Evolutionary conservation across 2,113 vertebrate species (phyloP).

Genomic region (Salvelinus sp.): DNA sequence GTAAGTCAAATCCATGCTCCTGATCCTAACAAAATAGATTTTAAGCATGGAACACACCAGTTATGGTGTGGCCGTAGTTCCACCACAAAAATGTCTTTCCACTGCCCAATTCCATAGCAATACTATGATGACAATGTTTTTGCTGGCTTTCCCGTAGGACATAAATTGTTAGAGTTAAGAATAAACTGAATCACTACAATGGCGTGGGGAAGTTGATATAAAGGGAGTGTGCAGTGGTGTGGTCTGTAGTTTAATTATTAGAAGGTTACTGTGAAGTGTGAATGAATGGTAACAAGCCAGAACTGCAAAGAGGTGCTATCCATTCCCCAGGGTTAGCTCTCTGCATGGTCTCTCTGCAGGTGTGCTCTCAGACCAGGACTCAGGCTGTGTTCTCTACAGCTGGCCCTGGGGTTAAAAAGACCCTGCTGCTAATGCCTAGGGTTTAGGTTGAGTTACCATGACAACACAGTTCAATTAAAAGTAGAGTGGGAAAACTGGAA

Average conservation of each 20-base stretch:
- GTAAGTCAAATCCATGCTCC: slow-evolving; percentile 31
- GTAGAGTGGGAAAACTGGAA: not conserved
- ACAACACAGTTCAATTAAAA: not conserved
- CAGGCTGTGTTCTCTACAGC: not conserved
- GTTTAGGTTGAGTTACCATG: not conserved
- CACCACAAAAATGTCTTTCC: too few species aligned
- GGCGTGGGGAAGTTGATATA: not conserved
- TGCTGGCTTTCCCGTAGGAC: not conserved
- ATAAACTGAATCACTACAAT: not conserved
- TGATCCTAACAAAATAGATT: not conserved
- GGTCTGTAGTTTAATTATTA: not conserved
- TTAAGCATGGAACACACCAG: not conserved
- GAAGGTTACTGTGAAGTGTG: not conserved
- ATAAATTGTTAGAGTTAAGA: not conserved
- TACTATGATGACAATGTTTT: not conserved
- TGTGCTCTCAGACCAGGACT: not conserved
- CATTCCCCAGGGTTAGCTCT: not conserved
- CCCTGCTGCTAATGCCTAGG: not conserved
- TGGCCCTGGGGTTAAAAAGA: not conserved
- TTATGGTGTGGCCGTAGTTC: too few species aligned
- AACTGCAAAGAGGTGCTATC: not conserved
- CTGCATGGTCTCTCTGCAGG: not conserved
- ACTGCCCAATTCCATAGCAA: not conserved
- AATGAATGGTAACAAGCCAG: not conserved
- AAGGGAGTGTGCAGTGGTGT: not conserved